Evolutionary conservation across 1,140 invertebrate genomes (phyloP), one percentile per base, ranked within the genome.

Genomic region (Leptinotarsa lineolata): DNA sequence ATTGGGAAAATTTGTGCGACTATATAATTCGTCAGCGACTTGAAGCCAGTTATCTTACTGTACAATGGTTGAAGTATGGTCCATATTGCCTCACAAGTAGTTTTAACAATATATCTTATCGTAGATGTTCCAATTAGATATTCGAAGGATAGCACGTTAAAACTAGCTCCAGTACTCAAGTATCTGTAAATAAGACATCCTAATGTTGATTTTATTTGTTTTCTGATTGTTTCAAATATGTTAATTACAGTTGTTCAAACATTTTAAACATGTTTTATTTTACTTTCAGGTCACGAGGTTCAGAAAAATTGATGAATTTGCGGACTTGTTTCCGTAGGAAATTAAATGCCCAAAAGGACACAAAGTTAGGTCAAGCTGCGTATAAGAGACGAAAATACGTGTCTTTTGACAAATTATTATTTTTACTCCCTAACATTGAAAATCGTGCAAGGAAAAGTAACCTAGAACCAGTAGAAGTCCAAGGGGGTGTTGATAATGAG

Each of bases 1-100:
- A 65, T 85, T 78, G 39, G 86, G 86, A 79, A 88, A 86, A 78
- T 86, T 82, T 83, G 84, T 87, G 70, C 58, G 77, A 70, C 77
- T 68, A 67, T 80, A 74, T 79, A 84, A 86, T 72, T 77, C 64
- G 58, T 74, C 58, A 64, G 80, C 77, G 60, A 83, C 79, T 20
- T 22, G 21, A 22, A 22, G 1, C 21, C 21, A 22, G 21, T 22
- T 2, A 22, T 22, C 21, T 2, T 22, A 2, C 2, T 22, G 21
- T 22, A 22, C 21, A 22, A 22, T 22, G 21, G 21, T 22, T 22
- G 21, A 22, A 22, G n/a, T n/a, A n/a, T n/a, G n/a, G n/a, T n/a
- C n/a, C 74, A 75, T 3, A 75, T 4, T 54, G 22, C n/a, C 13
- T 69, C 74, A 72, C 74, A 72, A 46, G 70, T 72, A 58, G 68